Conservation (phyloP, 2,888 invertebrate genomes). For the Argyra leucocephala region DNA sequence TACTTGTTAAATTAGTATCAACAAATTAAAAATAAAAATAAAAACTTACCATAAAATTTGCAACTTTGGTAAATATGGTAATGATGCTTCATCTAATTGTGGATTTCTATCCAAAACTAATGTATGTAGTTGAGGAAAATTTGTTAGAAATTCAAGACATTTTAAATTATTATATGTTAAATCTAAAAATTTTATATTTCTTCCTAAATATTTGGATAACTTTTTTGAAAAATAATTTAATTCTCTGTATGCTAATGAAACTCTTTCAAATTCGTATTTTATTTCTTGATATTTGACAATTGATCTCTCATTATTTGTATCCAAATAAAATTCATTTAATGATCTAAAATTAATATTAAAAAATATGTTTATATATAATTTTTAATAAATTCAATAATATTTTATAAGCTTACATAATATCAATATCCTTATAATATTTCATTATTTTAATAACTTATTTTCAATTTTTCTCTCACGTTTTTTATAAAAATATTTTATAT, state of each 20-base stretch:
- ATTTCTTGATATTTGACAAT: neutral
- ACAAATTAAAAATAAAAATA: neutral
- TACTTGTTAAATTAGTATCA: too few relatives aligned
- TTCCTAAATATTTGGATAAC: slow-evolving; percentile 50
- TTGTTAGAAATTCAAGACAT: slow-evolving; percentile 57
- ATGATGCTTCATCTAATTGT: slow-evolving; percentile 53
- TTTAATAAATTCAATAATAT: neutral
- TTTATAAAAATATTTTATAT: too few relatives aligned
- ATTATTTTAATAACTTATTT: too few relatives aligned
- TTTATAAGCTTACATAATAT: neutral
- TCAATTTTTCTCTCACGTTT: too few relatives aligned
- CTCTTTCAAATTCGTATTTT: slow-evolving; percentile 8
- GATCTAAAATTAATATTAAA: neutral
- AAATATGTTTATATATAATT: neutral
- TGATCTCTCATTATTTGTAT: neutral
- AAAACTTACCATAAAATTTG: slow-evolving; percentile 57
- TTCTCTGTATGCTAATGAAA: slow-evolving; percentile 55
- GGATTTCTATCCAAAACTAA: slow-evolving; percentile 70
- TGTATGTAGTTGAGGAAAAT: slow-evolving; percentile 60
- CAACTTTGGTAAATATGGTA: slow-evolving; percentile 60
- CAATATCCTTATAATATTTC: neutral
- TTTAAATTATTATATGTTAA: slow-evolving; percentile 63
- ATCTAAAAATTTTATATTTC: slow-evolving; percentile 53
- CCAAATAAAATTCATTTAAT: neutral
- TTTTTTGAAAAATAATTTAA: slow-evolving; percentile 52